These are phyloP conservation scores for Abscondita cerata DNA, from an alignment of 2,888 invertebrate species.

Conservation along the genomic window DNA sequence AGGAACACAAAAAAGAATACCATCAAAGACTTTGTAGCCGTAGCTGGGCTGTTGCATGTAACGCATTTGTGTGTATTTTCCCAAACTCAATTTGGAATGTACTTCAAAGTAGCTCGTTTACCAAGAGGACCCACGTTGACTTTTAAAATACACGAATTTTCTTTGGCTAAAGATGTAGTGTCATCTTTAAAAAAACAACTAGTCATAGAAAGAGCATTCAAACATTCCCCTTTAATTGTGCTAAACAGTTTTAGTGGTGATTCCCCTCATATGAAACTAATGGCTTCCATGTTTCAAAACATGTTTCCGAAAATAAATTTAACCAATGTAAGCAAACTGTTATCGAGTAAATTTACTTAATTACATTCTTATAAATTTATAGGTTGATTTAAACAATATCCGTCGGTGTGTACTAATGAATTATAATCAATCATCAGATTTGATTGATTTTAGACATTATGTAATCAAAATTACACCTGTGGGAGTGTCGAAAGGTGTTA, in stretches of 20 bases:
- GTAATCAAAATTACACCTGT: slow-evolving; percentile 91
- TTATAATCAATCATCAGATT: slow-evolving; percentile 83
- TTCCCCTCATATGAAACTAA: slow-evolving; percentile 87
- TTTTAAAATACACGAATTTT: slow-evolving; percentile 84
- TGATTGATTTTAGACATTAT: slow-evolving; percentile 93
- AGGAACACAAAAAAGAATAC: slow-evolving; percentile 90
- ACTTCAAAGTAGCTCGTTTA: slow-evolving; percentile 83
- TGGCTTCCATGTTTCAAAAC: slow-evolving; percentile 96
- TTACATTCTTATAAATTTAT: slow-evolving; percentile 37
- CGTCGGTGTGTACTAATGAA: slow-evolving; percentile 90
- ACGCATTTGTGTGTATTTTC: slow-evolving; percentile 92
- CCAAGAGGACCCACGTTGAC: slow-evolving; percentile 94
- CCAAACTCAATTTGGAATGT: slow-evolving; percentile 81
- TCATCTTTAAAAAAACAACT: slow-evolving; percentile 85
- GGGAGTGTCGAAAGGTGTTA: slow-evolving; percentile 88
- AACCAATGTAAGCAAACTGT: slow-evolving; percentile 77
- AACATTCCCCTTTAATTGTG: slow-evolving; percentile 88
- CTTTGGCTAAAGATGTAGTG: slow-evolving; percentile 84
- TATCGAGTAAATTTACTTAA: neutral
- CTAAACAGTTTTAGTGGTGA: slow-evolving; percentile 91
- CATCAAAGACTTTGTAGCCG: slow-evolving; percentile 93
- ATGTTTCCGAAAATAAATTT: slow-evolving; percentile 98
- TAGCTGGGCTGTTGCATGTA: slow-evolving; percentile 91
- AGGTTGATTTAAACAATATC: slow-evolving; percentile 88
- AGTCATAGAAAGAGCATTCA: slow-evolving; percentile 82